Base-by-base conservation (phyloP, 2,888 invertebrate species). In the Tetanocera ferruginea region DNA sequence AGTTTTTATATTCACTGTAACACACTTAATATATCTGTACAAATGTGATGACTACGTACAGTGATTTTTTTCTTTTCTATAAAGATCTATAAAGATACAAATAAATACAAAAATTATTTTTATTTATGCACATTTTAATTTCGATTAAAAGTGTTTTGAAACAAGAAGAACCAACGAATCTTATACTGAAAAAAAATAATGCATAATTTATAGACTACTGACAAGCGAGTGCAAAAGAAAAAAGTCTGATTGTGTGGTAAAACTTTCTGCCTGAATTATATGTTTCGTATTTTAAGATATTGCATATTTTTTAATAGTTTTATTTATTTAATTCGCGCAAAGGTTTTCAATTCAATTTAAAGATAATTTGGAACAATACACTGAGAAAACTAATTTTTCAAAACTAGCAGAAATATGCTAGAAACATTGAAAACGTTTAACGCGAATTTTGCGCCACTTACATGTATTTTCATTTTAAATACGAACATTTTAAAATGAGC, bases 121-220 rank as follows among this genome's bases (percentile, higher is more conserved):
- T 75, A 75, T 51, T 75, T 75, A 75, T 75, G 75, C 66, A 75
- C 75, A 75, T 75, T 66, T 72, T 74, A n/a, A 28, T 74, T 64
- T 17, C 28, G 19, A 49, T 49, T 19, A 62, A 49, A 74, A 74
- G 51, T 74, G 73, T 64, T 28, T 64, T 64, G 73, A 74, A 72
- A 19, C 43, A 64, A 74, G 19, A 17, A 62, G 71, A 74, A 25
- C 49, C 49, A 17, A 25, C 49, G 60, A 17, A 28, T 49, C 49
- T 62, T 14, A 62, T 37, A 17, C 31, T n/a, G 17, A 73, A 43
- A 62, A 8, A 2, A 8, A 19, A 62, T 74, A 19, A 62, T 74
- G 64, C 19, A 74, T 74, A 62, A 74, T 74, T 74, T 74, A 74
- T 74, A 49, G 52, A 70, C 31, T 66, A 19, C 5, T 31, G 17